Conservation (phyloP, 2,888 invertebrate species). For the Scaptomyza parva region DNA sequence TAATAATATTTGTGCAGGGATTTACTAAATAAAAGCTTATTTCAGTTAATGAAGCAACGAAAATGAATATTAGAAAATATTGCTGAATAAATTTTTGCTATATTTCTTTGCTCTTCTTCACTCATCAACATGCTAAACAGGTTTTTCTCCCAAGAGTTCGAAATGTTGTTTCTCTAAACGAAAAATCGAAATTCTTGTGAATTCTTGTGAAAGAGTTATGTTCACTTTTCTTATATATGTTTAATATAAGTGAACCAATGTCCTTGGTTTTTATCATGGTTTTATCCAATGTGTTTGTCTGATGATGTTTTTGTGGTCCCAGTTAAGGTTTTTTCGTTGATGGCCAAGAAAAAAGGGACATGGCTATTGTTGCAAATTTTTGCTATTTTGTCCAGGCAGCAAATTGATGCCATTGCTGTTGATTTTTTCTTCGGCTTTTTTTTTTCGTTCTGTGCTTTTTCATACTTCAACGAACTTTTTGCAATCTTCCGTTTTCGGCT, state of each 20-base stretch:
- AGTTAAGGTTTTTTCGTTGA: constrained; percentile 30
- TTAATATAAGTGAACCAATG: constrained; percentile 6
- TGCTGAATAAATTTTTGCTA: background rate
- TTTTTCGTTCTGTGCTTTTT: constrained; percentile 9
- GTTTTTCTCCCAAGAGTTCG: background rate
- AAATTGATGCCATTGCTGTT: constrained; percentile 61
- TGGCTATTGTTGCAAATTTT: constrained; percentile 73
- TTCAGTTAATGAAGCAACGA: background rate
- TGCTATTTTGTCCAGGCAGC: constrained; percentile 66
- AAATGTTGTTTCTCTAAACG: background rate
- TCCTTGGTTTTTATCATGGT: constrained; percentile 32
- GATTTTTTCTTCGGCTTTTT: constrained; percentile 17
- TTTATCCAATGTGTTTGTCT: constrained; percentile 47
- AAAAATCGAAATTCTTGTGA: constrained; percentile 42
- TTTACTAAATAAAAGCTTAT: background rate
- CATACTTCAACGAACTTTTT: constrained; percentile 30
- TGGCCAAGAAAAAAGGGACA: constrained; percentile 27
- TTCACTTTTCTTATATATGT: constrained; percentile 23
- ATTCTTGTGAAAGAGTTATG: constrained; percentile 48
- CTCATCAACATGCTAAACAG: background rate
- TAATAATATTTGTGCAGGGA: background rate
- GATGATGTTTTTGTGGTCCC: constrained; percentile 45
- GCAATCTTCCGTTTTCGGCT: constrained; percentile 39
- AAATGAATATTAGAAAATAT: background rate
- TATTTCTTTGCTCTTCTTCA: background rate